Base-by-base conservation (phyloP, 2,888 invertebrate genomes). In the Eupeodes latifasciatus region DNA sequence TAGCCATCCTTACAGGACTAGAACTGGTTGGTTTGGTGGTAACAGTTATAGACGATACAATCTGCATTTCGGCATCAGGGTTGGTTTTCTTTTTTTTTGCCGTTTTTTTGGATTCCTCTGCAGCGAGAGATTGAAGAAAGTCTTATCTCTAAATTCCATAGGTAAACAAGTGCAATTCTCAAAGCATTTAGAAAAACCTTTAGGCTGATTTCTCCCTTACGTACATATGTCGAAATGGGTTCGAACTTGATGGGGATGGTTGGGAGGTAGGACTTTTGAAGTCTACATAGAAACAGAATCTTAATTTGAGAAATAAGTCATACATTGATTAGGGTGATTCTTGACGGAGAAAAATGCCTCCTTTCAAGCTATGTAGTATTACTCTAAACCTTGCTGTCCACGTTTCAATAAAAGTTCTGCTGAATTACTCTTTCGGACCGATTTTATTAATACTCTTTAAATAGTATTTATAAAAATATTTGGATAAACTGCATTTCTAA, bases 131-230 rank as follows among this genome's bases (percentile, higher is more conserved):
- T 27, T 27, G 36, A 6, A 27, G 27, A 19, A 64, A 49, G 47
- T 49, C 14, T 57, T 9, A 72, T 47, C 44, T n/a, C 44, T n/a
- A 59, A 59, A 72, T 72, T 72, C 72, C 72, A 59, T 47, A 34
- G 27, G 72, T 72, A 57, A 72, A 57, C 72, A 72, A 57, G 72
- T 44, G 47, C 44, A 69, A 51, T 11, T 36, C 40, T 69, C 11
- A 55, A 16, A 12, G 34, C 34, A 67, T 67, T 69, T 69, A 36
- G 14, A 5, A 51, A 51, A 62, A 57, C 47, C 72, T 19, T 19
- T 1, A 14, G 12, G 36, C 57, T 59, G 7, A 12, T 14, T 59
- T 59, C 27, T 59, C 14, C 34, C 49, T 44, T 12, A 7, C 6
- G 12, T 34, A 14, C 0, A 27, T 27, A 27, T 27, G 57, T 6